phyloP scores from a whole-genome alignment of 2,888 invertebrate genomes.

The Melipona beecheii region DNA sequence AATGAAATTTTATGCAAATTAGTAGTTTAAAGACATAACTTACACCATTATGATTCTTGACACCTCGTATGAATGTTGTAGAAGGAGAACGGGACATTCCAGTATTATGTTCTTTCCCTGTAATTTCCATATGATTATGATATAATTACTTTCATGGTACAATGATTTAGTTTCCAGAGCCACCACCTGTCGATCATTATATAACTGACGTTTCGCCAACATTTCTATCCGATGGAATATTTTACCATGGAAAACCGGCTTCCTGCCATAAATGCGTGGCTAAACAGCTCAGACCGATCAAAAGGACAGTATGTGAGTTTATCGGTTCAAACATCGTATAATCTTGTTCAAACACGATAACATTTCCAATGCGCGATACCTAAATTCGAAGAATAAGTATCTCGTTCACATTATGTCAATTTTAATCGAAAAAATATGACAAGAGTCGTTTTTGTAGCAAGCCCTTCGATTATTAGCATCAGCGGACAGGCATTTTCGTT shows the following conservation, averaged over 20 bases:
- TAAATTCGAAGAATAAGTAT: neutral
- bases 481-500: neutral
- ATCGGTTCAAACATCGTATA: neutral
- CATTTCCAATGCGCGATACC: neutral
- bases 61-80: neutral
- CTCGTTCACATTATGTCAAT: neutral
- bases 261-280: constrained; percentile 50
- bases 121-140: neutral
- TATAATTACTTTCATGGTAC: neutral
- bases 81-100: neutral
- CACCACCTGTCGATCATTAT: constrained; percentile 54
- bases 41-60: neutral
- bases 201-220: constrained; percentile 39
- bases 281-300: constrained; percentile 53
- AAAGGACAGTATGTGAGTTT: constrained; percentile 44
- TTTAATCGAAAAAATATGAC: neutral
- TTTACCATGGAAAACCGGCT: constrained; percentile 39
- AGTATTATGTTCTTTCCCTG: neutral
- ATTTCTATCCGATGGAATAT: constrained; percentile 46
- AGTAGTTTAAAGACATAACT: neutral
- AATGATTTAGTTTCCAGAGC: constrained; percentile 61
- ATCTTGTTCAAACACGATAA: constrained; percentile 36
- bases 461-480: neutral
- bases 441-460: neutral
- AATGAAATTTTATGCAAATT: neutral